Evolutionary conservation across 2,888 invertebrate species (phyloP), one percentile per base, ranked within the genome.

Genomic region (Agriopis marginaria): DNA sequence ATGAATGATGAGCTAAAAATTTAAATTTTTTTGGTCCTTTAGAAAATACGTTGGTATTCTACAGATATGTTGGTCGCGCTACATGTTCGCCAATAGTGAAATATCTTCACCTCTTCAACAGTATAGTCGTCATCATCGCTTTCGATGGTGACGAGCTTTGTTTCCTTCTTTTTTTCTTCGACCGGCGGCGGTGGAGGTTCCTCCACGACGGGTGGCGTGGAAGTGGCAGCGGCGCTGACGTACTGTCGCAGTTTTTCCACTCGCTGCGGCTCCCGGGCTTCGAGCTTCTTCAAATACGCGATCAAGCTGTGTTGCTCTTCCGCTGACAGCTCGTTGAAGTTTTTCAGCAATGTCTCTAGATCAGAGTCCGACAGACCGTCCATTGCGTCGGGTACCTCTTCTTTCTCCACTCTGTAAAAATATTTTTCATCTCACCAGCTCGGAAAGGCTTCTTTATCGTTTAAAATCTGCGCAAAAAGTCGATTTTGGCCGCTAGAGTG

Each of bases 271-370:
- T 97, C 97, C 4, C 95, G 95, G 0, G 96, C 96, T 85, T 98
- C 98, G 50, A 98, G 85, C 84, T 97, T 97, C 83, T 97, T 97
- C 70, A 98, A 86, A 83, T 97, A 97, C 0, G 96, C 96, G 45
- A 98, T 97, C 6, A 98, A 94, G 77, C 97, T 96, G 83, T 97
- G 97, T 81, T 98, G 98, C 84, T 98, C 98, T 74, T 97, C 97
- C 0, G 96, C 95, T 0, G 96, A 96, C 12, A 98, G 87, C 79
- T 97, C 97, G 84, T 97, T 97, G 79, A 93, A 94, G 83, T 97
- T 98, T 85, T 97, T 97, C 66, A 98, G 85, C 1, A 98, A 88
- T 0, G 97, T 96, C 83, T 97, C 97, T 58, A 98, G 86, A 80
- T 98, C 98, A 0, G 96, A 96, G 84, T 98, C 97, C 0, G 97